A percentile compares a stretch with the other conserved stretches of the same genome.
phyloP scores from a whole-genome alignment of 2,113 vertebrate species.

The Sterrhoptilus dennistouni region DNA sequence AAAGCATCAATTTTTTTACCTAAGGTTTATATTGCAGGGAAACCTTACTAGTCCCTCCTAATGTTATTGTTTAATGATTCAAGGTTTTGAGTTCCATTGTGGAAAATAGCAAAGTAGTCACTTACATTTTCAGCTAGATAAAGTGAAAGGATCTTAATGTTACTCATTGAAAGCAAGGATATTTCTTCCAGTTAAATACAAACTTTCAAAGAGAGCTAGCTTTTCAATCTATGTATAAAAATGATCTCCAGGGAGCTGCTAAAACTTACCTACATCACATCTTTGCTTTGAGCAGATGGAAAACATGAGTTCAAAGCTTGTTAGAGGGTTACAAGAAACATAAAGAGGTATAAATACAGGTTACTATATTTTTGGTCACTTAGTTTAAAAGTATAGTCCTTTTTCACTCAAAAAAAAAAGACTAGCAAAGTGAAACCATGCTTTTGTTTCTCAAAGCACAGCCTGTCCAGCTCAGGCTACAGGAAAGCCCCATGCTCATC shows the following conservation, averaged over 20 bases:
- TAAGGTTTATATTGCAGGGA: not conserved
- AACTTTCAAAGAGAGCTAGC: not conserved
- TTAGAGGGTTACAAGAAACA: not conserved
- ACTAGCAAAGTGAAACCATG: not conserved
- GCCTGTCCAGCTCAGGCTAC: not conserved
- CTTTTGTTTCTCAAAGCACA: not conserved
- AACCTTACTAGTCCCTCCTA: not conserved
- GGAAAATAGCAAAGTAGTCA: not conserved
- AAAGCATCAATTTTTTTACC: not conserved
- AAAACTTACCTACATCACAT: not conserved
- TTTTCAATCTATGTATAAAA: not conserved
- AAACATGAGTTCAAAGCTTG: not conserved
- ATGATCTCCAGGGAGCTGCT: not conserved
- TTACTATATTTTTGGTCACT: not conserved
- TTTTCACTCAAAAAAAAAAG: not conserved
- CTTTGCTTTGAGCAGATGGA: not conserved
- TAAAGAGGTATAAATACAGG: not conserved
- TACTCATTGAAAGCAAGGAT: not conserved
- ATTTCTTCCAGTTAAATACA: not conserved
- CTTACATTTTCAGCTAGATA: not conserved
- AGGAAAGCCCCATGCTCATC: not conserved
- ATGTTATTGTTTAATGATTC: not conserved
- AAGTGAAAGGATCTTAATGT: not conserved
- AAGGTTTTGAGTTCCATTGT: not conserved
- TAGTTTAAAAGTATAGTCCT: not conserved